A percentile compares a stretch with the other conserved stretches of the same genome.
phyloP scores from a whole-genome alignment of 2,888 invertebrate genomes.

The Hirtodrosophila confusa region DNA sequence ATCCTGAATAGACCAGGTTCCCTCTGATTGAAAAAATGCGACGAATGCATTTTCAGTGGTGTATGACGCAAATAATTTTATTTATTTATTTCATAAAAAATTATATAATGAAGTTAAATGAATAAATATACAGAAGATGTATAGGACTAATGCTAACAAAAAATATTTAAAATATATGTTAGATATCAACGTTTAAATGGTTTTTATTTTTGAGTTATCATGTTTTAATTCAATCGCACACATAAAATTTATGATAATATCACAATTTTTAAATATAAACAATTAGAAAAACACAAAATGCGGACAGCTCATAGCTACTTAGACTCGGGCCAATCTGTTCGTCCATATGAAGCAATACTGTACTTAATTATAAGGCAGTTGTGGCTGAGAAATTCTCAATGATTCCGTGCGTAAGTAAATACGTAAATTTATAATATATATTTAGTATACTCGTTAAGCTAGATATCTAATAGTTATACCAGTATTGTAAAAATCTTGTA shows the following conservation, averaged over 20 bases:
- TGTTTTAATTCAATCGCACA: constrained; percentile 40
- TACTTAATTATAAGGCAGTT: constrained; percentile 73
- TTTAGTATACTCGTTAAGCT: constrained; percentile 19
- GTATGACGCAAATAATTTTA: constrained; percentile 9
- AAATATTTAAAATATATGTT: constrained; percentile 40
- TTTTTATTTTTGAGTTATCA: constrained; percentile 25
- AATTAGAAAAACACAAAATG: constrained; percentile 55
- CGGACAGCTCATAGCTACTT: constrained; percentile 51
- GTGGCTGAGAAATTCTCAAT: constrained; percentile 54
- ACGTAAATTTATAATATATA: background rate
- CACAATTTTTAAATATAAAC: constrained; percentile 75
- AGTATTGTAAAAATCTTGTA: constrained; percentile 23
- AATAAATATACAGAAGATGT: constrained; percentile 37
- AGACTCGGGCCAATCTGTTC: constrained; percentile 44
- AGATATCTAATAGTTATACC: constrained; percentile 20
- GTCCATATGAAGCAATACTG: constrained; percentile 60
- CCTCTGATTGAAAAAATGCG: no score
- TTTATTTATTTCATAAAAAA: constrained; percentile 45
- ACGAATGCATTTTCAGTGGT: background rate
- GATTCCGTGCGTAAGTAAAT: constrained; percentile 29
- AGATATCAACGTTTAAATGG: constrained; percentile 25
- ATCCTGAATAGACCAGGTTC: no score
- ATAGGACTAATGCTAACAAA: constrained; percentile 44
- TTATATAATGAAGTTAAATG: constrained; percentile 43
- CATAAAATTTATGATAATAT: constrained; percentile 75